Evolutionary conservation across 2,888 invertebrate genomes (phyloP).

Genomic region (Nomada ruficornis): DNA sequence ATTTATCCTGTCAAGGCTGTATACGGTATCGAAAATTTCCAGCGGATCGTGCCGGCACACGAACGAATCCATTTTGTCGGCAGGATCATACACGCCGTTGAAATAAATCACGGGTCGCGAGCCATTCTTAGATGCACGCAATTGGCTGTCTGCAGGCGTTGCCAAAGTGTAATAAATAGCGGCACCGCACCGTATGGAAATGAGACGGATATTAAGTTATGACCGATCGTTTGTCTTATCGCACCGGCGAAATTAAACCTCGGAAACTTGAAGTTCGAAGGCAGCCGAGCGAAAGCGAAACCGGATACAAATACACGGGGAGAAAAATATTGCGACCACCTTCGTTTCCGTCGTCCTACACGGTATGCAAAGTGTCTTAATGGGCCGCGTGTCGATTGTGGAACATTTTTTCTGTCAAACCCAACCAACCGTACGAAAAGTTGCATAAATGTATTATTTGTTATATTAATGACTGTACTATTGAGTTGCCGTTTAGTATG

Average conservation of each 20-base stretch:
- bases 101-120: conserved; percentile 59
- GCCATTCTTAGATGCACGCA: conserved; percentile 65
- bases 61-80: conserved; percentile 59
- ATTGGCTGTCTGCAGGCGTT: conserved; percentile 76
- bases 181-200: conserved; percentile 75
- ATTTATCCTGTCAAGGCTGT: background rate
- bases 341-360: conserved; percentile 31
- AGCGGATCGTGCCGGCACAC: conserved; percentile 33
- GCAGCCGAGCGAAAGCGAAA: conserved; percentile 27
- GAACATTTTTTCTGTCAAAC: background rate
- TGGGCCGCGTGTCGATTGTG: conserved; percentile 15
- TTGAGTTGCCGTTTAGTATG: too few relatives aligned
- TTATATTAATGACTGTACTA: too few relatives aligned
- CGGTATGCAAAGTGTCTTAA: conserved; percentile 26
- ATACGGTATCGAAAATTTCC: conserved; percentile 41
- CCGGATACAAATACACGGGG: conserved; percentile 44
- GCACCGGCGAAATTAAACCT: conserved; percentile 72
- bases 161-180: conserved; percentile 78
- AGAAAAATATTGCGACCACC: conserved; percentile 31
- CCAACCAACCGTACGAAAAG: background rate
- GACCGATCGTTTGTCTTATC: conserved; percentile 74
- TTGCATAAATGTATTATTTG: background rate
- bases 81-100: conserved; percentile 49
- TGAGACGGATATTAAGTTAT: conserved; percentile 79
- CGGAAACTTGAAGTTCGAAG: conserved; percentile 63